Evolutionary conservation across 2,888 invertebrate genomes (phyloP).

Genomic region (Galerucella calmariensis): DNA sequence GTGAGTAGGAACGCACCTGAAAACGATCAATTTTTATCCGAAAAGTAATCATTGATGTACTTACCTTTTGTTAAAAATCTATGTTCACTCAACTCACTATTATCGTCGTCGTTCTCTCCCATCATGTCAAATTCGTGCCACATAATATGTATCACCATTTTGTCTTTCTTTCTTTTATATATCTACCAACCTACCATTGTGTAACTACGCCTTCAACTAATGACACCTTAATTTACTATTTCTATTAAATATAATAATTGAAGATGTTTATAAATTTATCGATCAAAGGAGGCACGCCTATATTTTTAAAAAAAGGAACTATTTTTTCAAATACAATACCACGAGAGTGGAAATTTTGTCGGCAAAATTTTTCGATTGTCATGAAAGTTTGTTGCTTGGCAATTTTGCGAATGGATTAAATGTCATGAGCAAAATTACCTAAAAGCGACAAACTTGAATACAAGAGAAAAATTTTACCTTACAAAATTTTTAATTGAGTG

Average conservation of each 20-base stretch:
- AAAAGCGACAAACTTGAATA: too few relatives aligned
- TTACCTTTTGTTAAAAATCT: conserved; percentile 82
- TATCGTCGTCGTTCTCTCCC: conserved; percentile 80
- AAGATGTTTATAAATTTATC: conserved; percentile 23
- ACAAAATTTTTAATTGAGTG: too few relatives aligned
- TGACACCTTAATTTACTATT: conserved; percentile 45
- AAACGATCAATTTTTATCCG: conserved; percentile 34
- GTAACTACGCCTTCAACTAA: conserved; percentile 30
- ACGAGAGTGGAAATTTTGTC: too few relatives aligned
- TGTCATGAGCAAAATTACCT: too few relatives aligned
- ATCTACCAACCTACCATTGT: conserved; percentile 27
- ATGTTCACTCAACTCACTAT: conserved; percentile 75
- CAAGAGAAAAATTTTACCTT: too few relatives aligned
- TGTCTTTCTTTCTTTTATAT: conserved; percentile 45
- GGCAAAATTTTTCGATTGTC: too few relatives aligned
- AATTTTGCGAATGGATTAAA: too few relatives aligned
- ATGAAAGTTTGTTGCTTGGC: too few relatives aligned
- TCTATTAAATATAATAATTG: conserved; percentile 40
- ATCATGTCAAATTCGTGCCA: conserved; percentile 59
- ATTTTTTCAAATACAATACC: too few relatives aligned
- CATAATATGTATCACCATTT: conserved; percentile 44
- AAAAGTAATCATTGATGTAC: not conserved
- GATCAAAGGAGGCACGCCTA: not conserved
- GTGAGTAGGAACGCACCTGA: conserved; percentile 83
- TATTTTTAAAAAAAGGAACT: not conserved